A percentile compares a stretch with the other conserved stretches of the same genome.
phyloP scores from a whole-genome alignment of 2,113 vertebrate genomes.

The Phalacrocorax pelagicus region DNA sequence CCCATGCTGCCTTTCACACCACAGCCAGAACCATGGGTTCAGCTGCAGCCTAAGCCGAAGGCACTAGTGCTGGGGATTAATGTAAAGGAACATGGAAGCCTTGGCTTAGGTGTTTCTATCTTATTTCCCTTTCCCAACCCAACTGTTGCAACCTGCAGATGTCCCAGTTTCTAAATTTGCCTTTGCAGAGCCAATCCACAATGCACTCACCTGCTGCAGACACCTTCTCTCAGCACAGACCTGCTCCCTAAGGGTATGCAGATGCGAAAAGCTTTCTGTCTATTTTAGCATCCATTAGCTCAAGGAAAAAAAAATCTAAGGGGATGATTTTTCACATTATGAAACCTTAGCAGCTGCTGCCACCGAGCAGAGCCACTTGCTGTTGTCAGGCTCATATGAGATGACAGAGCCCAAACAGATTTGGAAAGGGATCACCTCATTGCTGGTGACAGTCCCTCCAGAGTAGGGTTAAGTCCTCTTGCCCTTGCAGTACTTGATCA shows the following conservation, averaged over 20 bases:
- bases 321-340: neutral
- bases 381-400: neutral
- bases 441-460: neutral
- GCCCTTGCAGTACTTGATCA: neutral
- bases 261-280: neutral
- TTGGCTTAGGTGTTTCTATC: neutral
- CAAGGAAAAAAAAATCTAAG: neutral
- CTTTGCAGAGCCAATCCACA: neutral
- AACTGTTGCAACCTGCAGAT: neutral
- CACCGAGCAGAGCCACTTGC: neutral
- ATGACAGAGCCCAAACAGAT: neutral
- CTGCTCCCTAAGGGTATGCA: neutral
- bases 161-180: neutral
- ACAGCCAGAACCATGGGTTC: rapidly evolving
- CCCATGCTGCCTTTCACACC: rapidly evolving
- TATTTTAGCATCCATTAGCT: constrained; percentile 1
- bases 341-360: neutral
- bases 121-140: neutral
- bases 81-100: neutral
- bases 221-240: neutral
- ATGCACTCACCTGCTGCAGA: neutral
- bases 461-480: neutral
- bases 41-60: neutral
- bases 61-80: neutral
- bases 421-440: neutral